Percentiles rank a stretch among this genome's conserved stretches.
Conservation (phyloP, 2,113 vertebrate genomes). For the Aramus guarauna region DNA sequence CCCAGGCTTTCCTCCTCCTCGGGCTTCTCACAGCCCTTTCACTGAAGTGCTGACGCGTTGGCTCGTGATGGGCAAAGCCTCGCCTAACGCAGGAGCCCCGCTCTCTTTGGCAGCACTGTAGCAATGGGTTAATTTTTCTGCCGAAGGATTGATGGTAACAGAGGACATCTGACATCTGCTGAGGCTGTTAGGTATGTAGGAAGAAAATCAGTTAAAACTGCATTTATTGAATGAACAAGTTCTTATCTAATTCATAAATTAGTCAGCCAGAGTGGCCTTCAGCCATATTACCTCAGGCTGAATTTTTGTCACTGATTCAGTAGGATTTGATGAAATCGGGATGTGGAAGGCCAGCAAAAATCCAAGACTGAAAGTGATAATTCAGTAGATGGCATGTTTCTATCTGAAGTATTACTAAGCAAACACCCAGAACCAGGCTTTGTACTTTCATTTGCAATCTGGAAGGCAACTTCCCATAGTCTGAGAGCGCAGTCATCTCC, state of each 20-base stretch:
- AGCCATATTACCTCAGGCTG: background rate
- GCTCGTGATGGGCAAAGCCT: background rate
- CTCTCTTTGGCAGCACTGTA: background rate
- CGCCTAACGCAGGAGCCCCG: fast-evolving
- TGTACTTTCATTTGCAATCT: background rate
- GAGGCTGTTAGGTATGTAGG: background rate
- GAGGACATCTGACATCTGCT: background rate
- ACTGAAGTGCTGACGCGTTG: background rate
- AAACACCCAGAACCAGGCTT: background rate
- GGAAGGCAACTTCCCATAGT: background rate
- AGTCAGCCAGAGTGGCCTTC: background rate
- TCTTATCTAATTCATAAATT: background rate
- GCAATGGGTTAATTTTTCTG: background rate
- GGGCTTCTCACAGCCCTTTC: background rate
- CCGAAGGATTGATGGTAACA: background rate
- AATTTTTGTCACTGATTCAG: background rate
- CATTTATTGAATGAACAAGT: background rate
- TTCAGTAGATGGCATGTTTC: background rate
- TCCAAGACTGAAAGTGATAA: background rate
- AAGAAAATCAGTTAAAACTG: background rate
- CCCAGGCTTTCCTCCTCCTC: background rate
- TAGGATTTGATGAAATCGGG: background rate
- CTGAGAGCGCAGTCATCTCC: background rate
- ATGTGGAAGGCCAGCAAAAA: background rate
- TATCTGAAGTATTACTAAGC: background rate